A percentile compares a stretch with the other conserved stretches of the same genome.
Evolutionary conservation across 2,888 invertebrate species (phyloP).

Genomic region (Cephus spinipes): DNA sequence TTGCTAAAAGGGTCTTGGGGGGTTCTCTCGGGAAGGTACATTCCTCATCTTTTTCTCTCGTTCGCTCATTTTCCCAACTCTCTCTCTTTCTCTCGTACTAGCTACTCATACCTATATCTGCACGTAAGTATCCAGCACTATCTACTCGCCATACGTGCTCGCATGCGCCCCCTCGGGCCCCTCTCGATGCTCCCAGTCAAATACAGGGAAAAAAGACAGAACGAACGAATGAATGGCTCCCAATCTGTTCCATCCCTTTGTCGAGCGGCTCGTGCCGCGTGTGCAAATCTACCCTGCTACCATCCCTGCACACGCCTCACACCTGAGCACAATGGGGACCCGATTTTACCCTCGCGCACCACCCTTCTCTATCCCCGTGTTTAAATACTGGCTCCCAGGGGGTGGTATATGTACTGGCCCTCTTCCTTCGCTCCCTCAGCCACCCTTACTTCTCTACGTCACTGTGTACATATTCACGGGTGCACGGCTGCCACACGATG

Average conservation of each 20-base stretch:
- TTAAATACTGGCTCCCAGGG: constrained; percentile 34
- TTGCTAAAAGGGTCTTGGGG: not conserved
- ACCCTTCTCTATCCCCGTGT: constrained; percentile 17
- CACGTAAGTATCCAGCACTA: not conserved
- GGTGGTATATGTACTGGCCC: constrained; percentile 18
- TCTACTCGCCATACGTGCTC: not conserved
- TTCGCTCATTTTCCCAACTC: not conserved
- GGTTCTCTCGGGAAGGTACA: not conserved
- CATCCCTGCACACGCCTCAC: constrained; percentile 61
- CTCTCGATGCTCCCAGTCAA: constrained; percentile 35
- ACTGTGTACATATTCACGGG: not conserved
- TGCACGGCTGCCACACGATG: not conserved
- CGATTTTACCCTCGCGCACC: constrained; percentile 51
- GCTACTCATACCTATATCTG: not conserved
- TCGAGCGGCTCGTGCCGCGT: constrained; percentile 64
- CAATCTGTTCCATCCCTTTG: constrained; percentile 66
- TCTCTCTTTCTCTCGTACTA: not conserved
- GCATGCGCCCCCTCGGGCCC: not conserved
- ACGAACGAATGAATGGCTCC: constrained; percentile 47
- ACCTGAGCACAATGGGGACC: constrained; percentile 64
- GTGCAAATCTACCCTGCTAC: constrained; percentile 59
- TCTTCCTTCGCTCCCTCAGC: constrained; percentile 15
- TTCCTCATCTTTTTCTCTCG: not conserved
- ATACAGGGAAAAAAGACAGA: constrained; percentile 34
- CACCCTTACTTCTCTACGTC: constrained; percentile 10